A percentile compares a stretch with the other conserved stretches of the same genome.
Evolutionary conservation across 2,888 invertebrate species (phyloP).

Genomic region (Diadromus collaris): DNA sequence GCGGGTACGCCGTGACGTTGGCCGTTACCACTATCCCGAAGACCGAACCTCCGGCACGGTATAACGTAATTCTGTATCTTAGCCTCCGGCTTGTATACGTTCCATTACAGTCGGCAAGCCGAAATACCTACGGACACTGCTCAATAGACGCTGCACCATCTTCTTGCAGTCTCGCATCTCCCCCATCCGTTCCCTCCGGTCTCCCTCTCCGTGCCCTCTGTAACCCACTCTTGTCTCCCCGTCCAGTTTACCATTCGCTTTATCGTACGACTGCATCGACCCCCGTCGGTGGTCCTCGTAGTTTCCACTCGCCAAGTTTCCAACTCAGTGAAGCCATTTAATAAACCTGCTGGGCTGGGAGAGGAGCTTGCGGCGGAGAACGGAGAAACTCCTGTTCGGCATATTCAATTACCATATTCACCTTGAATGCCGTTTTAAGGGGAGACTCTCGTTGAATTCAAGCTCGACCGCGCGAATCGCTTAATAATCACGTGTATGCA

Average conservation of each 20-base stretch:
- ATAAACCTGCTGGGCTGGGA: constrained; percentile 23
- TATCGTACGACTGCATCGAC: constrained; percentile 50
- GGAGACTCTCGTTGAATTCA: neutral
- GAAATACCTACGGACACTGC: constrained; percentile 38
- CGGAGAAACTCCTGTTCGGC: constrained; percentile 29
- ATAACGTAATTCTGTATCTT: constrained; percentile 39
- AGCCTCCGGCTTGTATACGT: constrained; percentile 27
- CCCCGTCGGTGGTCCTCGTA: constrained; percentile 15
- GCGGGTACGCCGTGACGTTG: constrained; percentile 2
- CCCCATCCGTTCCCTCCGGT: constrained; percentile 4
- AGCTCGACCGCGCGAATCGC: neutral
- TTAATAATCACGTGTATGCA: constrained; percentile 28
- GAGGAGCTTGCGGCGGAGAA: constrained; percentile 14
- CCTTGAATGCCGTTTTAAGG: constrained; percentile 47
- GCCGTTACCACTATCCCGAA: constrained; percentile 17
- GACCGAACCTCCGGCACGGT: constrained; percentile 4
- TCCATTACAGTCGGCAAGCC: constrained; percentile 33
- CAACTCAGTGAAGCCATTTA: constrained; percentile 24
- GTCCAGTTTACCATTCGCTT: constrained; percentile 53
- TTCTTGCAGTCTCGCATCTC: constrained; percentile 38
- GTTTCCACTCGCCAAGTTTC: constrained; percentile 29
- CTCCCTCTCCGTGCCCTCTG: neutral
- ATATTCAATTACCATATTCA: constrained; percentile 55
- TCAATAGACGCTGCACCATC: constrained; percentile 46
- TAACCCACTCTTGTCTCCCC: neutral